These are phyloP conservation scores for Mormyrus hasselquistii DNA, from an alignment of 2,797 vertebrate genomes.

Conservation along the genomic window DNA sequence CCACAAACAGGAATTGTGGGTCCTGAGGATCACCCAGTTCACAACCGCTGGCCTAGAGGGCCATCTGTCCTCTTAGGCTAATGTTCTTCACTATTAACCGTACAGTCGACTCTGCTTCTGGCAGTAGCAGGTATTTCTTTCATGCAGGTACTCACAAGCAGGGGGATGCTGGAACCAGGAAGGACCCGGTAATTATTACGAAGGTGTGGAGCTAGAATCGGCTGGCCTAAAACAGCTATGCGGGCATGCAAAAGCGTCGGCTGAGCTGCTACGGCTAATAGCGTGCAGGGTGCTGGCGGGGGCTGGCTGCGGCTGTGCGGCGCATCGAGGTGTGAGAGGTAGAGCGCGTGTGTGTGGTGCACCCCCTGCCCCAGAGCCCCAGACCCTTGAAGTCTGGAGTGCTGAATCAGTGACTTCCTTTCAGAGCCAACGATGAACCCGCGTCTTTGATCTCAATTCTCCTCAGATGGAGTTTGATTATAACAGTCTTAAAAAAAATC, in stretches of 20 bases:
- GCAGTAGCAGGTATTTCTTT: neutral
- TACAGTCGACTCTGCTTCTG: neutral
- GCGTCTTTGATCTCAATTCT: slow-evolving; percentile 43
- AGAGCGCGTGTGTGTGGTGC: neutral
- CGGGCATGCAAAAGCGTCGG: neutral
- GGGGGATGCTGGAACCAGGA: neutral
- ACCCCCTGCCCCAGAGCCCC: slow-evolving; percentile 30
- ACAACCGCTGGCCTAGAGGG: neutral
- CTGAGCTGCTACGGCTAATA: neutral
- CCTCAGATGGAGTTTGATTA: slow-evolving; percentile 49
- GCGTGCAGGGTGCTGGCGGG: neutral
- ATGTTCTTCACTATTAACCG: neutral
- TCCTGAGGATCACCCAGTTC: neutral
- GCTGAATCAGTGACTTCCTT: slow-evolving; percentile 39
- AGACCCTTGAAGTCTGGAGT: slow-evolving; percentile 31
- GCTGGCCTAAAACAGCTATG: neutral
- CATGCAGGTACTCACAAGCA: neutral
- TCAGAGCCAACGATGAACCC: slow-evolving; percentile 34
- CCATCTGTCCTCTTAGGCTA: neutral
- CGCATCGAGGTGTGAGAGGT: neutral
- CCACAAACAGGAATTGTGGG: neutral
- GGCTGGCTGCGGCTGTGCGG: neutral
- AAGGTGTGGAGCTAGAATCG: neutral
- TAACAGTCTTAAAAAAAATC: slow-evolving; percentile 32
- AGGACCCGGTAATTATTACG: neutral